phyloP scores from a whole-genome alignment of 1,140 invertebrate species.

The Hermetia illucens region DNA sequence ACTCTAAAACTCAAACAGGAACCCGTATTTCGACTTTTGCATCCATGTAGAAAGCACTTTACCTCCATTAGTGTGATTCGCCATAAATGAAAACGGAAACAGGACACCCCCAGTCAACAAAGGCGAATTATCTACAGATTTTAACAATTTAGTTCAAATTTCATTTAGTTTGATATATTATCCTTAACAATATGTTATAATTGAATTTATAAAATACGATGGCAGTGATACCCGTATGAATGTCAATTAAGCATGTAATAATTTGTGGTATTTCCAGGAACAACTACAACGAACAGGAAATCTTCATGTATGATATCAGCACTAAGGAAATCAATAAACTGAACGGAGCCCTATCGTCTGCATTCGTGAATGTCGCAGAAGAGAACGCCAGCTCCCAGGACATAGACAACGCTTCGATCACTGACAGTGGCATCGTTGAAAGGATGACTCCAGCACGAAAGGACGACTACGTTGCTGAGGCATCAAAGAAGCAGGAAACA shows the following conservation, averaged over 20 bases:
- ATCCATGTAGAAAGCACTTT: too few species aligned
- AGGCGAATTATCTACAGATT: too few species aligned
- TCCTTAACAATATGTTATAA: constrained; percentile 2
- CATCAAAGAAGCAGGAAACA: constrained; percentile 3
- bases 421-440: constrained; percentile 36
- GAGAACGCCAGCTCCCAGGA: constrained; percentile 58
- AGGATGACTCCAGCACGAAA: too few species aligned
- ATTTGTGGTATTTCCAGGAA: too few species aligned
- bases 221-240: too few species aligned
- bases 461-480: neutral
- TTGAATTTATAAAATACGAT: too few species aligned
- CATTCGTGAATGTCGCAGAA: constrained; percentile 69
- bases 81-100: too few species aligned
- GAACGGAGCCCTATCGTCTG: constrained; percentile 56
- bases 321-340: constrained; percentile 51
- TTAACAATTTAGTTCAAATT: too few species aligned
- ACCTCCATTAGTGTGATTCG: too few species aligned
- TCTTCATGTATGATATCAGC: constrained; percentile 69
- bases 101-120: too few species aligned
- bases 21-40: too few species aligned
- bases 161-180: constrained; percentile 7
- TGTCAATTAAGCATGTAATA: neutral
- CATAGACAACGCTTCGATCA: constrained; percentile 41
- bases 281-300: constrained; percentile 48
- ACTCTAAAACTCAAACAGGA: too few species aligned